A percentile compares a stretch with the other conserved stretches of the same genome.
phyloP scores from a whole-genome alignment of 2,113 vertebrate species.

The Cephalopterus ornatus region DNA sequence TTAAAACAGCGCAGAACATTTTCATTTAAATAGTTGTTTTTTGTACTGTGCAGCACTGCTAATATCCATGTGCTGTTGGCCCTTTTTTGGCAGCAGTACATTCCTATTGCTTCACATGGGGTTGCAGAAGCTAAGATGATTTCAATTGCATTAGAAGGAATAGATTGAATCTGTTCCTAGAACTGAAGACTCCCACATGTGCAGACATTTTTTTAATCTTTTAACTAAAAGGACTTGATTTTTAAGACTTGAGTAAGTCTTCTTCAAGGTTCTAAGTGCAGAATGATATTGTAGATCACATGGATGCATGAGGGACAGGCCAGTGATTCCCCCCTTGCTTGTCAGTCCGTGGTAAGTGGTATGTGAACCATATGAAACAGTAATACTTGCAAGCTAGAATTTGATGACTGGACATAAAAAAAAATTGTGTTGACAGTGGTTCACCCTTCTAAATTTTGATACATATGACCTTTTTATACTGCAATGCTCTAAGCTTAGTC shows the following conservation, averaged over 20 bases:
- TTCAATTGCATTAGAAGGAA: neutral
- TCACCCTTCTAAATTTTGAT: neutral
- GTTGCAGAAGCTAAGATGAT: neutral
- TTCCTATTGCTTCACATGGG: neutral
- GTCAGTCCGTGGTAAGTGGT: neutral
- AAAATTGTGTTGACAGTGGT: neutral
- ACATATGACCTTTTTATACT: neutral
- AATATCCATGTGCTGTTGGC: neutral
- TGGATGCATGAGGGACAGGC: neutral
- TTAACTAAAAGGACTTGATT: neutral
- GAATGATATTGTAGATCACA: neutral
- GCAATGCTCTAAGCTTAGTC: neutral
- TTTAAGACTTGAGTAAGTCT: neutral
- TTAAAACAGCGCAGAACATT: neutral
- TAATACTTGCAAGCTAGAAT: neutral
- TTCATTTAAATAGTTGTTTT: neutral
- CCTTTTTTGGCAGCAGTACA: neutral
- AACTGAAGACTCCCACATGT: neutral
- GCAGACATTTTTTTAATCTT: neutral
- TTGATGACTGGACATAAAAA: neutral
- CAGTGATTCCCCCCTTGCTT: neutral
- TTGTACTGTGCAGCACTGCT: neutral
- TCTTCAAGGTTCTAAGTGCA: neutral
- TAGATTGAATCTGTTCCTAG: neutral
- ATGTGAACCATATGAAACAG: neutral